These are phyloP conservation scores for Trichonephila clavipes DNA, from an alignment of 1,140 invertebrate genomes.

Conservation along the genomic window DNA sequence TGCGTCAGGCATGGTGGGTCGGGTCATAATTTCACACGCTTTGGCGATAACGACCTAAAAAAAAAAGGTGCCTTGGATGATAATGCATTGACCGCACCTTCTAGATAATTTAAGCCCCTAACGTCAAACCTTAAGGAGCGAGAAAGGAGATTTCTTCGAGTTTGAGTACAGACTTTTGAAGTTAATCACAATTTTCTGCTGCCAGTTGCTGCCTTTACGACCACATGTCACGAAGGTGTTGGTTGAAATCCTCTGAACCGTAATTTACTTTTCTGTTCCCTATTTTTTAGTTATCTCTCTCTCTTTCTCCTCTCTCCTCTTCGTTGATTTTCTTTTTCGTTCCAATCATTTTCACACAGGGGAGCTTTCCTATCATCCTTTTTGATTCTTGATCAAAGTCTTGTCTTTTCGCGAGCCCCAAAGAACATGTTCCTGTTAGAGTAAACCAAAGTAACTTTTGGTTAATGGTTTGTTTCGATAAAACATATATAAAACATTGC, in stretches of 20 bases:
- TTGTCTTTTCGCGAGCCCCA: background rate
- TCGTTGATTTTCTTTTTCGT: background rate
- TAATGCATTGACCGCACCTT: slow-evolving; percentile 22
- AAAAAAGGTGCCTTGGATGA: background rate
- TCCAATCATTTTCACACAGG: slow-evolving; percentile 25
- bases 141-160: slow-evolving; percentile 2
- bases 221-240: slow-evolving; percentile 30
- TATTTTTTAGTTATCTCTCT: slow-evolving; percentile 1
- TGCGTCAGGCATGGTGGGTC: background rate
- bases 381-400: background rate
- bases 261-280: slow-evolving; percentile 2
- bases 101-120: slow-evolving; percentile 22
- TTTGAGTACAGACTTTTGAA: background rate
- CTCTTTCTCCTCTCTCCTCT: too few species aligned
- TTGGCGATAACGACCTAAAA: background rate
- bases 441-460: background rate
- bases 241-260: slow-evolving; percentile 1
- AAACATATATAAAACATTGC: too few species aligned
- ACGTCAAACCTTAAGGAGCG: background rate
- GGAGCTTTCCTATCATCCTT: background rate
- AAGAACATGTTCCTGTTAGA: background rate
- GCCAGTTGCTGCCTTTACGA: slow-evolving; percentile 29
- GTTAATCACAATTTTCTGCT: slow-evolving; percentile 55
- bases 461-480: background rate
- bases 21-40: background rate